phyloP scores from a whole-genome alignment of 2,888 invertebrate species.

The Philaethria dido region DNA sequence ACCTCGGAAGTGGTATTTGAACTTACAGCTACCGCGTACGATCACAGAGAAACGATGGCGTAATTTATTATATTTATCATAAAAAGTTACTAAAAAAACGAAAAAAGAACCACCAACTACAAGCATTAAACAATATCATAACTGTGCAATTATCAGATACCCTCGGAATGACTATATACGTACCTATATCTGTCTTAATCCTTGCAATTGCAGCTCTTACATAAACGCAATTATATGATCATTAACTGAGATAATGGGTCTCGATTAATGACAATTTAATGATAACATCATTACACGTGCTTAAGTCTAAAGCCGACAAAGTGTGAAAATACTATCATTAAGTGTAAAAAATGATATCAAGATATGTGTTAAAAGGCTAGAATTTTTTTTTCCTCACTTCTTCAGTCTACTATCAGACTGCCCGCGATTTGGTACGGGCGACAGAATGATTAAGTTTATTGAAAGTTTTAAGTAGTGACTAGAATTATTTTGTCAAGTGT shows the following conservation, averaged over 20 bases:
- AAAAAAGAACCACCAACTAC: neutral
- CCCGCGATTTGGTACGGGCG: too few relatives aligned
- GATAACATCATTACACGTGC: slow-evolving; percentile 41
- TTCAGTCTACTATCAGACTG: too few relatives aligned
- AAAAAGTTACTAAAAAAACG: neutral
- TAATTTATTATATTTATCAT: neutral
- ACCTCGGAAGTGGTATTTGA: neutral
- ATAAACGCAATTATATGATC: slow-evolving; percentile 55
- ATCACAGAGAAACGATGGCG: neutral
- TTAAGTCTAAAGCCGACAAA: slow-evolving; percentile 32
- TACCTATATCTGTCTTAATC: slow-evolving; percentile 4
- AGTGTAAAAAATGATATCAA: slow-evolving; percentile 41
- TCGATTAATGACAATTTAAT: slow-evolving; percentile 51
- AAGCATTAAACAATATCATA: neutral
- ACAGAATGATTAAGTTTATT: too few relatives aligned
- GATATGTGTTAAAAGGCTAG: slow-evolving; percentile 26
- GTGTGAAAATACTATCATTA: slow-evolving; percentile 37
- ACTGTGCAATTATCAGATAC: neutral
- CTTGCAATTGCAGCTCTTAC: slow-evolving; percentile 18
- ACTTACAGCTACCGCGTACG: neutral
- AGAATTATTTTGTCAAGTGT: slow-evolving; percentile 23
- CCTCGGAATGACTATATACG: neutral
- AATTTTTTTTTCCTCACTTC: slow-evolving; percentile 22
- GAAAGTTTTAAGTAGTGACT: too few relatives aligned
- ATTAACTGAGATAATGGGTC: slow-evolving; percentile 54